Conservation (phyloP, 2,888 invertebrate genomes). For the Nineta flava region DNA sequence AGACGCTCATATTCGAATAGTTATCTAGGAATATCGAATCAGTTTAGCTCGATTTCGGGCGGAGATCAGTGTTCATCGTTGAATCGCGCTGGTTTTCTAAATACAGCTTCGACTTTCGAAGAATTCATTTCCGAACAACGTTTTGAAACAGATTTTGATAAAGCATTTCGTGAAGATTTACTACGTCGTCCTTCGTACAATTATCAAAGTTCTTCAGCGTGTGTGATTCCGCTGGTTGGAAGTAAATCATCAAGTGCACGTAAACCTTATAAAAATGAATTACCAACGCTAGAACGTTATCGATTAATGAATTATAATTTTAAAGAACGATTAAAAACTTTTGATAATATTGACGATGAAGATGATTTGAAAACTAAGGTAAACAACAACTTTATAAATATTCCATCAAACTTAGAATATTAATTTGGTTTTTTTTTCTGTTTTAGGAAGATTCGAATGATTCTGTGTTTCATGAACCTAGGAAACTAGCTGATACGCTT, state of each 20-base stretch:
- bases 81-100: too few relatives aligned
- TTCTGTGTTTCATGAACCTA: slow-evolving; percentile 1
- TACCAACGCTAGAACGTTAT: neutral
- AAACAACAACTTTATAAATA: too few relatives aligned
- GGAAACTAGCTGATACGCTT: neutral
- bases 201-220: too few relatives aligned
- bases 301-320: neutral
- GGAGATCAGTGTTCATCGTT: too few relatives aligned
- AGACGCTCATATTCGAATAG: neutral
- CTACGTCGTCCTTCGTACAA: neutral
- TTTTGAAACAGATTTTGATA: neutral
- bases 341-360: neutral
- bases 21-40: neutral
- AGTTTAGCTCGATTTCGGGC: too few relatives aligned
- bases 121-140: neutral
- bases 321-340: neutral
- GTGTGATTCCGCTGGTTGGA: neutral
- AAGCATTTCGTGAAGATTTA: neutral
- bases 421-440: neutral
- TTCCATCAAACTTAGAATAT: too few relatives aligned
- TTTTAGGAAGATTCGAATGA: neutral
- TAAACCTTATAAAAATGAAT: neutral
- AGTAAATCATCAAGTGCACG: neutral
- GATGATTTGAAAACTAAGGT: neutral
- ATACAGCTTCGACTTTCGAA: neutral